These are phyloP conservation scores for Drosophila maculinotata DNA, from an alignment of 2,888 invertebrate species.

Conservation along the genomic window DNA sequence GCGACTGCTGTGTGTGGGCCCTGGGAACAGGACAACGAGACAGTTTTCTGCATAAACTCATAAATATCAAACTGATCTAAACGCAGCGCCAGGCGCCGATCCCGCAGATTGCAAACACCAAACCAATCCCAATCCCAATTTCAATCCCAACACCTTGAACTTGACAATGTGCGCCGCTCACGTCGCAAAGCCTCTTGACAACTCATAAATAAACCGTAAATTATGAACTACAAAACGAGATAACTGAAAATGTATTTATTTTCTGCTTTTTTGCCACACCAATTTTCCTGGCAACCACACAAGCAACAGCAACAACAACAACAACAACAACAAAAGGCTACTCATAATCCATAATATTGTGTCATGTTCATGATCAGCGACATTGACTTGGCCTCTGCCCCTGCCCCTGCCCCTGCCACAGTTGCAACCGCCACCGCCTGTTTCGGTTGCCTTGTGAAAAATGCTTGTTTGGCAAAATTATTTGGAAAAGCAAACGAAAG, in stretches of 20 bases:
- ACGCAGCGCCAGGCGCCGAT: slow-evolving; percentile 62
- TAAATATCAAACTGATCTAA: slow-evolving; percentile 81
- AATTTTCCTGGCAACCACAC: slow-evolving; percentile 56
- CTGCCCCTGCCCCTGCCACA: slow-evolving; percentile 5
- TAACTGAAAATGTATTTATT: slow-evolving; percentile 54
- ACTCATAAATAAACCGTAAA: slow-evolving; percentile 83
- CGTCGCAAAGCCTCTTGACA: slow-evolving; percentile 72
- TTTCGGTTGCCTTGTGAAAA: slow-evolving; percentile 26
- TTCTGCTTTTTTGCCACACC: slow-evolving; percentile 59
- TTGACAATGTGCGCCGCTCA: slow-evolving; percentile 62
- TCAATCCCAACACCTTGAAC: slow-evolving; percentile 75
- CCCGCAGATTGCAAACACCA: too few species aligned
- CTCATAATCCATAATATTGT: slow-evolving; percentile 78
- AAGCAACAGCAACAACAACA: slow-evolving; percentile 25
- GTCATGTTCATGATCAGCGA: slow-evolving; percentile 77
- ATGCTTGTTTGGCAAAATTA: slow-evolving; percentile 68
- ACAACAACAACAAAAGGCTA: slow-evolving; percentile 40
- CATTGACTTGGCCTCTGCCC: slow-evolving; percentile 45
- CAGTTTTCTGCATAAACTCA: slow-evolving; percentile 83
- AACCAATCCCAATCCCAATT: not conserved
- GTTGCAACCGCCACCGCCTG: slow-evolving; percentile 7
- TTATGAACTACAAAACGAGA: slow-evolving; percentile 74
- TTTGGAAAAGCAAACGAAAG: slow-evolving; percentile 76
- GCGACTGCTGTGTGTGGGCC: slow-evolving; percentile 60
- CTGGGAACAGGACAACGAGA: slow-evolving; percentile 40